These are phyloP conservation scores for Mirounga angustirostris DNA, from an alignment of 2,113 vertebrate genomes.

Conservation along the genomic window DNA sequence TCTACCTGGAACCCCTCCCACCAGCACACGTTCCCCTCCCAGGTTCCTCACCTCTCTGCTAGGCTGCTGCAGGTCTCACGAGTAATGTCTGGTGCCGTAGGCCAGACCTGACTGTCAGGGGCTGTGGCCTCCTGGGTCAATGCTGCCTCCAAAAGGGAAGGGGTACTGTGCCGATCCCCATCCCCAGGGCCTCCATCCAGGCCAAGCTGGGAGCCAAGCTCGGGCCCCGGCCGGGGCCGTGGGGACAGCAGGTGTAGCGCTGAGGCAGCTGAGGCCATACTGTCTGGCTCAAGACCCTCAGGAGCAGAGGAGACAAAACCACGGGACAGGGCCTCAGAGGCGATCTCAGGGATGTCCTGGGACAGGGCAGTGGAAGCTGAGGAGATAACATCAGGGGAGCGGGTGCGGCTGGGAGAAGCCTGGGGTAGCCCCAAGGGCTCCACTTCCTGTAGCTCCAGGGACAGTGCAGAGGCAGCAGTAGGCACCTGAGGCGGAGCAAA, in stretches of 20 bases:
- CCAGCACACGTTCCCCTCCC: not conserved
- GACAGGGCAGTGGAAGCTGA: slow-evolving; percentile 97
- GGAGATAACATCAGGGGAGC: slow-evolving; percentile 98
- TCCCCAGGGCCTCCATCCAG: slow-evolving; percentile 91
- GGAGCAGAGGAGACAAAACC: slow-evolving; percentile 85
- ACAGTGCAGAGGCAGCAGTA: slow-evolving; percentile 88
- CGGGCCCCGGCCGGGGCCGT: slow-evolving; percentile 86
- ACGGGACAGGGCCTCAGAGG: slow-evolving; percentile 94
- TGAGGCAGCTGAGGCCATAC: slow-evolving; percentile 96
- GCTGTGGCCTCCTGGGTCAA: slow-evolving; percentile 92
- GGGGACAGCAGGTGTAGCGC: slow-evolving; percentile 95
- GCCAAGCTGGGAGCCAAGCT: slow-evolving; percentile 89
- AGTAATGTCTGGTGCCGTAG: slow-evolving; percentile 97
- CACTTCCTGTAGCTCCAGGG: slow-evolving; percentile 91
- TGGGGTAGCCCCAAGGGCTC: slow-evolving; percentile 93
- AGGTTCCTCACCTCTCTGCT: slow-evolving; percentile 87
- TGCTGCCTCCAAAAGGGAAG: slow-evolving; percentile 93
- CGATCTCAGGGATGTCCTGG: slow-evolving; percentile 98
- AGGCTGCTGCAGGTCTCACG: slow-evolving; percentile 96
- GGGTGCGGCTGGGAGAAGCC: slow-evolving; percentile 95
- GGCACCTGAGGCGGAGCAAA: slow-evolving; percentile 79
- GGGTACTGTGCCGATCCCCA: slow-evolving; percentile 92
- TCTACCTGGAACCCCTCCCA: not conserved
- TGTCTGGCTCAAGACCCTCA: slow-evolving; percentile 91
- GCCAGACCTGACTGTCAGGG: slow-evolving; percentile 94